phyloP scores from a whole-genome alignment of 2,113 vertebrate genomes.

The Tragelaphus scriptus region DNA sequence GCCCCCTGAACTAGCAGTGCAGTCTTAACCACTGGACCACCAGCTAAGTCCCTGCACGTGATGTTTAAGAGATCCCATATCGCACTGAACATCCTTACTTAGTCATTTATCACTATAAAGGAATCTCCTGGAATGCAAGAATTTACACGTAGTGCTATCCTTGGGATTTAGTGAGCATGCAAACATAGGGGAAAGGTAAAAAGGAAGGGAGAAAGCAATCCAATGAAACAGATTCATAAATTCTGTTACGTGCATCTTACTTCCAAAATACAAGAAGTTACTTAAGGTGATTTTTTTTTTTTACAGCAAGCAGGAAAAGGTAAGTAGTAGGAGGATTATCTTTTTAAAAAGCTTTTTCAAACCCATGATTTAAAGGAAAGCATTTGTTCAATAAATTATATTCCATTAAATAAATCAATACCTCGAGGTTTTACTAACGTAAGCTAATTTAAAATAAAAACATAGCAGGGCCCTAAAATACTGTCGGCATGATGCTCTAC shows the following conservation, averaged over 20 bases:
- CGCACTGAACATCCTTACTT: background rate
- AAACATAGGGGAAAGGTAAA: background rate
- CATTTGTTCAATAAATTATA: background rate
- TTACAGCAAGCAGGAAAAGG: background rate
- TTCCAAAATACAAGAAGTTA: slow-evolving; percentile 13
- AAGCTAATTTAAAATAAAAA: slow-evolving; percentile 29
- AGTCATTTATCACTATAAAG: background rate
- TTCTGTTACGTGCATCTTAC: background rate
- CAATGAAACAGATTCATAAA: background rate
- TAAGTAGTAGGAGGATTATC: background rate
- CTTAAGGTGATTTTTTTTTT: background rate
- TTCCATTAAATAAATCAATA: background rate
- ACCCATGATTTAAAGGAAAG: background rate
- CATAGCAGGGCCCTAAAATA: background rate
- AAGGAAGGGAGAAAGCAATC: background rate
- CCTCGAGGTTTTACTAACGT: background rate
- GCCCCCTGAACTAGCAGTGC: background rate
- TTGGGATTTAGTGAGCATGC: background rate
- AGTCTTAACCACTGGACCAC: background rate
- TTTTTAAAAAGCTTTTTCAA: background rate
- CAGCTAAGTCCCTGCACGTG: background rate
- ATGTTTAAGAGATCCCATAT: background rate
- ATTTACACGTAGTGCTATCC: background rate
- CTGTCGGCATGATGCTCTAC: background rate
- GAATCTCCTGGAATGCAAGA: background rate